Conservation (phyloP, 2,797 vertebrate genomes). For the Myripristis jacobus region DNA sequence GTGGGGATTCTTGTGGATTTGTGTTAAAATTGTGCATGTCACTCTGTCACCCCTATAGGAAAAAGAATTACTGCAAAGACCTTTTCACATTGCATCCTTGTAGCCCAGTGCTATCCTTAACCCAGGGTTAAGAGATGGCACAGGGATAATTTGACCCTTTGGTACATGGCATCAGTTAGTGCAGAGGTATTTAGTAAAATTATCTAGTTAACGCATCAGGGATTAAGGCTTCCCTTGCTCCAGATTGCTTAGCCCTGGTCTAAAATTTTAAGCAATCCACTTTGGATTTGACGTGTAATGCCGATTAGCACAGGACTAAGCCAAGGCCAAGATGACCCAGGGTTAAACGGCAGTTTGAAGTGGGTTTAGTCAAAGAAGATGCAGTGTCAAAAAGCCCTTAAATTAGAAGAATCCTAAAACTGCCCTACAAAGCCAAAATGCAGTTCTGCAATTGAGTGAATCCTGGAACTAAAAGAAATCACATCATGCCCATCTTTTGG, state of each 20-base stretch:
- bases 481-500: not conserved
- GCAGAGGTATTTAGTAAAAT: too few relatives aligned
- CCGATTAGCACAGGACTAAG: not conserved
- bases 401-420: constrained; percentile 11
- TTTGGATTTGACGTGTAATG: not conserved
- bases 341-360: not conserved
- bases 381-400: constrained; percentile 61
- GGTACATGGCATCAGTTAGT: not conserved
- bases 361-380: constrained; percentile 5
- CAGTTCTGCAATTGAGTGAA: constrained; percentile 1
- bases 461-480: not conserved
- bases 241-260: too few relatives aligned
- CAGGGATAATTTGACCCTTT: not conserved
- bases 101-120: not conserved
- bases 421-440: constrained; percentile 47
- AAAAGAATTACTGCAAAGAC: constrained; percentile 34
- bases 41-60: constrained; percentile 21
- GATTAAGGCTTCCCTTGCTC: too few relatives aligned
- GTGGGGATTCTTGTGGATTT: constrained; percentile 86
- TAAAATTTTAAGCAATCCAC: too few relatives aligned
- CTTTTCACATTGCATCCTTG: constrained; percentile 63
- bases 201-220: too few relatives aligned
- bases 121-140: not conserved
- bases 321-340: too few relatives aligned
- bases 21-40: constrained; percentile 50